Percentiles rank a stretch among this genome's conserved stretches.
Evolutionary conservation across 2,113 vertebrate genomes (phyloP).

Genomic region (Gymnocephalus cernua): DNA sequence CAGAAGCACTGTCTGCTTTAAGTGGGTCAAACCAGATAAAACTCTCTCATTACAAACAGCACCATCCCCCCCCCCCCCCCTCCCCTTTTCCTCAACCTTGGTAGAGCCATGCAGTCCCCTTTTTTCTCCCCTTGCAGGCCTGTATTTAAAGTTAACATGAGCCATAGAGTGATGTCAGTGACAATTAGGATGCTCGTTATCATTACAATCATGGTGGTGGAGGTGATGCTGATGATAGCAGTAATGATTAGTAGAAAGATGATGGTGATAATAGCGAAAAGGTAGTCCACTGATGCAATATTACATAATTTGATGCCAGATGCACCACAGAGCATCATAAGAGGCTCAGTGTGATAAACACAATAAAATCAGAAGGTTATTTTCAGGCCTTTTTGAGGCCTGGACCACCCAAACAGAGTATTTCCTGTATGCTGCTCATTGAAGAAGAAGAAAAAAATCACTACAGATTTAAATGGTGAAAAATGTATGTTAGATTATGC

Average conservation of each 20-base stretch:
- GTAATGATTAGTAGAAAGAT: slow-evolving; percentile 4
- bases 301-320: slow-evolving; percentile 62
- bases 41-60: slow-evolving; percentile 44
- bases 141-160: slow-evolving; percentile 10
- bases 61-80: slow-evolving; percentile 1
- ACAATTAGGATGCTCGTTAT: slow-evolving; percentile 11
- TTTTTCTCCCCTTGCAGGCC: slow-evolving; percentile 2
- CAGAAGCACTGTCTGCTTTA: slow-evolving; percentile 26
- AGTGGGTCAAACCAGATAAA: slow-evolving; percentile 70
- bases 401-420: not conserved
- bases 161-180: slow-evolving; percentile 24
- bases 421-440: not conserved
- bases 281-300: slow-evolving; percentile 63
- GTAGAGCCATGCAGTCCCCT: slow-evolving; percentile 2
- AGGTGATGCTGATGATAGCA: slow-evolving; percentile 28
- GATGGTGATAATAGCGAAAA: slow-evolving; percentile 27
- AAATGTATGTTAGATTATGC: not conserved
- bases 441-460: not conserved
- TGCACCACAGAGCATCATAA: slow-evolving; percentile 17
- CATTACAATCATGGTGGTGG: not conserved
- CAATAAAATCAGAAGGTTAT: slow-evolving; percentile 28
- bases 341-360: slow-evolving; percentile 33
- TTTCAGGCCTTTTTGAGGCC: slow-evolving; percentile 28
- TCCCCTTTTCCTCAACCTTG: not conserved
- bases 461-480: not conserved